These are phyloP conservation scores for Sturnira hondurensis DNA, from an alignment of 2,113 vertebrate species.

Conservation along the genomic window DNA sequence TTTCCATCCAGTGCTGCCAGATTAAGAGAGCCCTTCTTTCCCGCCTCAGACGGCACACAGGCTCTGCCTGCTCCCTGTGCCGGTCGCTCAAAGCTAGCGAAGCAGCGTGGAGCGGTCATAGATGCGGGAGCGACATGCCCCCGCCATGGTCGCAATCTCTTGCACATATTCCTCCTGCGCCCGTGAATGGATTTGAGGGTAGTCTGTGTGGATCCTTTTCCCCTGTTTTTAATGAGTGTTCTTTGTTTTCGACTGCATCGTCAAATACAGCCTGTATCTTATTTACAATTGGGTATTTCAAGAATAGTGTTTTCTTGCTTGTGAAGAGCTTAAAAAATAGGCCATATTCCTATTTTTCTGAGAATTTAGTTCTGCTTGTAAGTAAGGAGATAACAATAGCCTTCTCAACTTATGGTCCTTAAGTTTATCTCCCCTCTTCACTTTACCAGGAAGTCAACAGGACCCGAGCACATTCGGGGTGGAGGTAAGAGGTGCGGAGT, in stretches of 20 bases:
- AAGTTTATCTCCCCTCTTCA: neutral
- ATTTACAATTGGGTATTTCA: neutral
- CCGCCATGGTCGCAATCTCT: too few species aligned
- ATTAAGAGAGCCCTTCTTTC: neutral
- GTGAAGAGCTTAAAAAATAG: conserved; percentile 28
- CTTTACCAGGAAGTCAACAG: neutral
- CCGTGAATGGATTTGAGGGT: neutral
- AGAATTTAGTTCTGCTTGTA: neutral
- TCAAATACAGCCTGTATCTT: conserved; percentile 27
- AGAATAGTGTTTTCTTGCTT: conserved; percentile 23
- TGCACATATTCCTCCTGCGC: neutral
- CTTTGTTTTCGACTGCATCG: conserved; percentile 15
- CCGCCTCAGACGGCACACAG: neutral
- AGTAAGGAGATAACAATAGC: neutral
- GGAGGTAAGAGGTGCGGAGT: neutral
- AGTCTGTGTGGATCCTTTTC: neutral
- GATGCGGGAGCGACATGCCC: too few species aligned
- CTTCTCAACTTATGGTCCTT: neutral
- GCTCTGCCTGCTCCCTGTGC: neutral
- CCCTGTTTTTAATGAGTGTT: neutral
- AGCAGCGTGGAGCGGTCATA: neutral
- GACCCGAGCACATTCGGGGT: too few species aligned
- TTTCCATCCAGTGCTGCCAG: neutral
- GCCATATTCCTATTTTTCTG: neutral
- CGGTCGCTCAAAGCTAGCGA: neutral